Base-by-base conservation (phyloP, 2,888 invertebrate genomes). In the Meloe dianella region DNA sequence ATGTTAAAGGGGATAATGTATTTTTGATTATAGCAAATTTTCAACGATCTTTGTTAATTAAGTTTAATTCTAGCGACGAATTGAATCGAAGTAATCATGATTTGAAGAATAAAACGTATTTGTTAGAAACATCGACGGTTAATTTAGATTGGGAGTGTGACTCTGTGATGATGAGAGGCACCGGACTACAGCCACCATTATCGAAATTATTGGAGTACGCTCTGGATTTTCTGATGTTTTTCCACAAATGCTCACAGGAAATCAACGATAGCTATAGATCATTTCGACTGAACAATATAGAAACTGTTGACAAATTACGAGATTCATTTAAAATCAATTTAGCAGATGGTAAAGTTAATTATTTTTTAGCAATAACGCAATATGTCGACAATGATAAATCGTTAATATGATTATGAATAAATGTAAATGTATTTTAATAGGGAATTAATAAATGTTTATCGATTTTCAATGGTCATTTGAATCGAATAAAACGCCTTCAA, bases 151-250 rank as follows among this genome's bases (percentile, higher is more conserved):
- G 81, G 81, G 78, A 79, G 1, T 63, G 66, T 41, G 63, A 74
- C 60, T 75, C 72, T 1, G 20, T 63, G 24, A 59, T 83, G n/a
- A 70, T 83, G 41, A 74, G 71, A 54, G 84, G 84, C 58, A 77
- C 69, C 56, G 79, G 80, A 7, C 69, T 73, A 24, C 83, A 84
- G 65, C 83, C 84, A 20, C 74, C 79, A 9, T 70, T 84, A 60
- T 59, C 69, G 2, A 74, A 71, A 67, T 70, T 84, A 60, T 69
- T 84, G 60, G 74, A 79, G 63, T 69, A 75, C 35, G 76, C 77
- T 22, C 76, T 78, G 38, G 73, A 77, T 61, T 82, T 81, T 69
- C 78, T 74, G 65, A 67, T 70, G 51, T 80, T 74, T 69, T 82
- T 82, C 62, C 68, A 73, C 2, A 71, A 66, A n/a, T 67, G 72